A percentile compares a stretch with the other conserved stretches of the same genome.
phyloP scores from a whole-genome alignment of 2,113 vertebrate genomes.

The Halcyon senegalensis region DNA sequence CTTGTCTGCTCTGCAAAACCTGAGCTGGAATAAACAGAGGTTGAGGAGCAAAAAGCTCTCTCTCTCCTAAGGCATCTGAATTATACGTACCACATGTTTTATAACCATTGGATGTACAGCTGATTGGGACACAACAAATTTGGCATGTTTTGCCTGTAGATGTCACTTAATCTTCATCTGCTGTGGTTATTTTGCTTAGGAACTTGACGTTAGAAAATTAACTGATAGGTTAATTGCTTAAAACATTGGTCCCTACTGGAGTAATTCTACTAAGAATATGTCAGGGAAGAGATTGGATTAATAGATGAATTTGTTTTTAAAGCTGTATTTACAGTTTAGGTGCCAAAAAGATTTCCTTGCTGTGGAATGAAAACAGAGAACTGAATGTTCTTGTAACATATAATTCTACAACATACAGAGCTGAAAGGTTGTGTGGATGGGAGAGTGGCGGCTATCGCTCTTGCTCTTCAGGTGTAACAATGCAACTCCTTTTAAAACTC shows the following conservation, averaged over 20 bases:
- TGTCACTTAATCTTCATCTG: conserved; percentile 29
- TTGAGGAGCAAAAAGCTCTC: background rate
- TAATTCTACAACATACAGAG: background rate
- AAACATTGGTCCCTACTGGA: background rate
- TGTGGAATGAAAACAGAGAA: background rate
- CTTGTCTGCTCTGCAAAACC: background rate
- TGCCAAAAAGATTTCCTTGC: background rate
- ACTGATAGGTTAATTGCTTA: conserved; percentile 35
- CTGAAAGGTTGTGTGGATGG: background rate
- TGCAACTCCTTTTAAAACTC: conserved; percentile 40
- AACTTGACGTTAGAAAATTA: conserved; percentile 23
- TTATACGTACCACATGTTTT: background rate
- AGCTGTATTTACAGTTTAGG: background rate
- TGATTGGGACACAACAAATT: conserved; percentile 2
- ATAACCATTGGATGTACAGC: background rate
- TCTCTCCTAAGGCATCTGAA: background rate
- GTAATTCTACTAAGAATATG: background rate
- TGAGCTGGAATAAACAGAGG: background rate
- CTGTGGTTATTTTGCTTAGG: conserved; percentile 33
- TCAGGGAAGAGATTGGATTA: background rate
- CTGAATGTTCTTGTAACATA: background rate
- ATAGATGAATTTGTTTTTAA: conserved; percentile 10
- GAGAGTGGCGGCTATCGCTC: background rate
- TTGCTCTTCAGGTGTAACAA: background rate
- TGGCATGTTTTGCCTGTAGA: conserved; percentile 33